These are phyloP conservation scores for Harpegnathos saltator DNA, from an alignment of 1,140 invertebrate genomes.

Conservation along the genomic window DNA sequence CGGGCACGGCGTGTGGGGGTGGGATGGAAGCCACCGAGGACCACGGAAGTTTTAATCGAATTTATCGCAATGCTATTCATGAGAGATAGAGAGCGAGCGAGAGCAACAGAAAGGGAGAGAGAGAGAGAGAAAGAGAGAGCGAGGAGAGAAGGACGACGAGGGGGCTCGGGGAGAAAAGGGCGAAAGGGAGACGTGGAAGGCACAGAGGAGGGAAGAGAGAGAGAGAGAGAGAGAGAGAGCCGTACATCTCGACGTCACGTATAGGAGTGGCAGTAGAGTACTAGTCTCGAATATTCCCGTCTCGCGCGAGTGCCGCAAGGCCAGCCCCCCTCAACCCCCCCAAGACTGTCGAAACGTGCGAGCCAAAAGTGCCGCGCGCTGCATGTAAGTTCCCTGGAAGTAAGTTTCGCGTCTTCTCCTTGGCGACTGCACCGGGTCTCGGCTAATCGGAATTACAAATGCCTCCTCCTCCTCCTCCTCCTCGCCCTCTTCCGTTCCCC, in stretches of 20 bases:
- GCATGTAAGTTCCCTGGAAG: constrained; percentile 81
- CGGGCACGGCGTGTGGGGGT: constrained; percentile 33
- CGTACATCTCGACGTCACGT: constrained; percentile 83
- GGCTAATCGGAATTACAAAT: constrained; percentile 85
- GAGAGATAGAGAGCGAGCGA: constrained; percentile 78
- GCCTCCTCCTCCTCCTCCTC: constrained; percentile 39
- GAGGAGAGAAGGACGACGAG: constrained; percentile 2
- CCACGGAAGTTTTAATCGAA: constrained; percentile 85
- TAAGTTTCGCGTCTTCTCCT: constrained; percentile 80
- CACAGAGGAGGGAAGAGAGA: constrained; percentile 19
- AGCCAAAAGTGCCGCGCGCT: constrained; percentile 81
- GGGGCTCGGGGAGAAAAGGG: constrained; percentile 36
- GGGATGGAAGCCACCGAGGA: constrained; percentile 70
- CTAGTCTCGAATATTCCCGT: constrained; percentile 61
- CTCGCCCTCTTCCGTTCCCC: background rate
- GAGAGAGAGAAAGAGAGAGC: background rate
- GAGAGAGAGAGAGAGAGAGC: constrained; percentile 57
- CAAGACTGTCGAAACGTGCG: constrained; percentile 78
- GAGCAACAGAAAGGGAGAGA: constrained; percentile 60
- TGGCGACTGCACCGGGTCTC: constrained; percentile 62
- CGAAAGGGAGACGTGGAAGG: constrained; percentile 37
- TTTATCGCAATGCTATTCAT: constrained; percentile 86
- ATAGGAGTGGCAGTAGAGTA: constrained; percentile 73
- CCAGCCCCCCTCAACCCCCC: constrained; percentile 54
- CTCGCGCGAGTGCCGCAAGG: constrained; percentile 59